phyloP scores from a whole-genome alignment of 2,797 vertebrate species.

The Agapornis canus region DNA sequence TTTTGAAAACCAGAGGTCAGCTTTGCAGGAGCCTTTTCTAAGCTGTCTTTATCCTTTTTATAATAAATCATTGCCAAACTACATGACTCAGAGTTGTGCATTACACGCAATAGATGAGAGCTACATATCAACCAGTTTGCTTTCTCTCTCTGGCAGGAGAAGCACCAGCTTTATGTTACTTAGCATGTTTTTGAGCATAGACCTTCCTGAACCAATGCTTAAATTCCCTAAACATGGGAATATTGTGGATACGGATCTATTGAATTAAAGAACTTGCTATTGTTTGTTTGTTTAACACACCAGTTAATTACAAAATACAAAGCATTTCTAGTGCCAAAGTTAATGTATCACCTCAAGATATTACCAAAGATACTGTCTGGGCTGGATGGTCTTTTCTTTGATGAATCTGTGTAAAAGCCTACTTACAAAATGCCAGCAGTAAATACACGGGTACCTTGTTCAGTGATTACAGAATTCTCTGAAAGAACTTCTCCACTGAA shows the following conservation, averaged over 20 bases:
- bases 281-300: background rate
- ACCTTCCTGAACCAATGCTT: background rate
- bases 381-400: background rate
- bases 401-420: background rate
- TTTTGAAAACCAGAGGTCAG: background rate
- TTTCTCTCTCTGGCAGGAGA: background rate
- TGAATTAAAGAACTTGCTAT: background rate
- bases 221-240: background rate
- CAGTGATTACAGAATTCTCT: background rate
- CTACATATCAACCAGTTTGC: background rate
- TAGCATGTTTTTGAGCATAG: background rate
- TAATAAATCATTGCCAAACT: background rate
- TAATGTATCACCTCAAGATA: background rate
- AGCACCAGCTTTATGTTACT: background rate
- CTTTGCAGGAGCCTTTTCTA: background rate
- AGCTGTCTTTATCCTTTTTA: background rate
- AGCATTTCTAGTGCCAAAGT: background rate
- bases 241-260: background rate
- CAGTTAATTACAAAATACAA: background rate
- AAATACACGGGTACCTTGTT: background rate
- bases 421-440: background rate
- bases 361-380: background rate
- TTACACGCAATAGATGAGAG: background rate
- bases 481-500: background rate
- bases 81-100: background rate